phyloP scores from a whole-genome alignment of 2,113 vertebrate species.

The Lanius ludovicianus region DNA sequence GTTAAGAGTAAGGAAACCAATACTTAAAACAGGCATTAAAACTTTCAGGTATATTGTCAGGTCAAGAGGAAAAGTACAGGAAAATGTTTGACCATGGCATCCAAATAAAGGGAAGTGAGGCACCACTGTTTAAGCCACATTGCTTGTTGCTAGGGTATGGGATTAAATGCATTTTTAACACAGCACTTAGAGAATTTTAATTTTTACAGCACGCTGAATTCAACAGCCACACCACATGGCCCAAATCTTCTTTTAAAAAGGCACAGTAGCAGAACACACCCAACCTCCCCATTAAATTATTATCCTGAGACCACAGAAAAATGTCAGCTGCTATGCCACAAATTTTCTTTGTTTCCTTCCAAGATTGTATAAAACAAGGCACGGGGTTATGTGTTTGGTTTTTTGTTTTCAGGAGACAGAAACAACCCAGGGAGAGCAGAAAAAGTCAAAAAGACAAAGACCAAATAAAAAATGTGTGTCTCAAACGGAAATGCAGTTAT shows the following conservation, averaged over 20 bases:
- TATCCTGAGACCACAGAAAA: background rate
- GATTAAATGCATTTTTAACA: background rate
- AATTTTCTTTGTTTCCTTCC: background rate
- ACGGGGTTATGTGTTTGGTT: background rate
- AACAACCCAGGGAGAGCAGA: background rate
- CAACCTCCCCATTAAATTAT: background rate
- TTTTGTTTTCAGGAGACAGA: background rate
- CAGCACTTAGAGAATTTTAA: background rate
- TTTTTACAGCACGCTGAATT: background rate
- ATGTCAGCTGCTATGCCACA: background rate
- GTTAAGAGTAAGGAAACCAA: background rate
- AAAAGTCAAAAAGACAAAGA: background rate
- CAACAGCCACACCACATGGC: background rate
- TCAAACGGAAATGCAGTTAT: background rate
- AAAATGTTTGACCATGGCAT: background rate
- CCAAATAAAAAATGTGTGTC: background rate
- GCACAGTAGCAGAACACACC: background rate
- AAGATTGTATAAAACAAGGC: background rate
- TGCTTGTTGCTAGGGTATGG: background rate
- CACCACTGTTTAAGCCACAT: background rate
- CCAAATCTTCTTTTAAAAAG: background rate
- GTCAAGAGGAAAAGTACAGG: background rate
- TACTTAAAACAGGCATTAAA: background rate
- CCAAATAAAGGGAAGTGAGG: background rate
- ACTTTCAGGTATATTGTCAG: background rate